A percentile compares a stretch with the other conserved stretches of the same genome.
Conservation (phyloP, 1,140 invertebrate species). For the Macrotrachela quadricornifera region DNA sequence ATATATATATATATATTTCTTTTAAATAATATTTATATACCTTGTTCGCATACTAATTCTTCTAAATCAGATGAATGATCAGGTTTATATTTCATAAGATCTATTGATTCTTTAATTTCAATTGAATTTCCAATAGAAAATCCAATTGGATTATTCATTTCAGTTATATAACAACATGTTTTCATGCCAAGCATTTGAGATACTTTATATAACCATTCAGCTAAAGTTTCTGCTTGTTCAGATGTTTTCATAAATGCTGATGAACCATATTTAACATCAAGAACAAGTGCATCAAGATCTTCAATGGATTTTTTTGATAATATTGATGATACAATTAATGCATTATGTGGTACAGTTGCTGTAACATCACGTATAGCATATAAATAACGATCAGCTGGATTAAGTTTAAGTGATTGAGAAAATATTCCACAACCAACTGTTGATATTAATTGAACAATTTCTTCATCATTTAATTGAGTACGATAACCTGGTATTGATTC, state of each 20-base stretch:
- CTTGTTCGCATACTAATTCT: background rate
- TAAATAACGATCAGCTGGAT: slow-evolving; percentile 38
- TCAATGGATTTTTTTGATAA: slow-evolving; percentile 42
- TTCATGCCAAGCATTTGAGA: slow-evolving; percentile 31
- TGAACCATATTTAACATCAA: slow-evolving; percentile 35
- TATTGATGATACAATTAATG: slow-evolving; percentile 41
- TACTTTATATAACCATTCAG: slow-evolving; percentile 31
- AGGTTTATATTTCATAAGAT: slow-evolving; percentile 20
- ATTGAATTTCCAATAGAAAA: slow-evolving; percentile 36
- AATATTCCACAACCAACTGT: slow-evolving; percentile 39
- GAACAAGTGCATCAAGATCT: slow-evolving; percentile 19
- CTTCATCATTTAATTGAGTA: slow-evolving; percentile 18
- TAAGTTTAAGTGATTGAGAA: slow-evolving; percentile 34
- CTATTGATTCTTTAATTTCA: slow-evolving; percentile 37
- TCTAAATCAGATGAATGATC: slow-evolving; percentile 1
- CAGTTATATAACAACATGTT: slow-evolving; percentile 33
- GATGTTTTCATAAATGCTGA: slow-evolving; percentile 32
- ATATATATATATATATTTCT: too few relatives aligned
- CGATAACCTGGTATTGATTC: slow-evolving; percentile 40
- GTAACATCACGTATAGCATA: slow-evolving; percentile 39
- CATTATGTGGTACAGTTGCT: slow-evolving; percentile 33
- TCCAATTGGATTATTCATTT: slow-evolving; percentile 38
- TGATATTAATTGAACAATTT: slow-evolving; percentile 29
- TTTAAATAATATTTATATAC: background rate
- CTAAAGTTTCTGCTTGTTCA: slow-evolving; percentile 29